Evolutionary conservation across 2,888 invertebrate genomes (phyloP).

Genomic region (Caenorhabditis drosophilae): DNA sequence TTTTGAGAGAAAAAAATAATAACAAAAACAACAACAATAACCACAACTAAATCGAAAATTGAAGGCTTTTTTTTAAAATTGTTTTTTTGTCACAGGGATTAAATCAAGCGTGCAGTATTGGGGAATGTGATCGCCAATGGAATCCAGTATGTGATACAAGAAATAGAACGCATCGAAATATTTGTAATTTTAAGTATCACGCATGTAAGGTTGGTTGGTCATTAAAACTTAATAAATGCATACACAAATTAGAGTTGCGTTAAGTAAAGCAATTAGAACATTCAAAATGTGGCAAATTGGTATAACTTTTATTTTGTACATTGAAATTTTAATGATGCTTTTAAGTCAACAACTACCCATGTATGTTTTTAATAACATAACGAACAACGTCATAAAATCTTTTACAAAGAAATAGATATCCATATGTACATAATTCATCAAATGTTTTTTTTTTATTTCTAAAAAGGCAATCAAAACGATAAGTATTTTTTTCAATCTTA

Average conservation of each 20-base stretch:
- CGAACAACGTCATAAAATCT: too few species aligned
- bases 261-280: neutral
- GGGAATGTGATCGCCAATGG: conserved; percentile 53
- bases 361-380: too few species aligned
- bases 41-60: neutral
- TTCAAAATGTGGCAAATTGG: neutral
- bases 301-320: neutral
- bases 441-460: too few species aligned
- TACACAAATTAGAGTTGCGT: neutral
- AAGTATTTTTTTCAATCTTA: too few species aligned
- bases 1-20: too few species aligned
- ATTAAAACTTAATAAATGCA: too few species aligned
- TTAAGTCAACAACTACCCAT: too few species aligned
- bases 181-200: conserved; percentile 56
- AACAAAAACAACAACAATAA: neutral
- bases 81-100: conserved; percentile 17
- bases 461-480: too few species aligned
- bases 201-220: conserved; percentile 54
- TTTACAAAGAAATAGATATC: neutral
- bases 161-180: conserved; percentile 58
- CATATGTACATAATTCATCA: neutral
- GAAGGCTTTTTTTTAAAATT: neutral
- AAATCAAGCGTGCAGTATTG: conserved; percentile 25
- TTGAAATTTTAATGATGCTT: neutral
- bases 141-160: conserved; percentile 59